phyloP scores from a whole-genome alignment of 2,113 vertebrate species.

The Neolamprologus cancellatus region DNA sequence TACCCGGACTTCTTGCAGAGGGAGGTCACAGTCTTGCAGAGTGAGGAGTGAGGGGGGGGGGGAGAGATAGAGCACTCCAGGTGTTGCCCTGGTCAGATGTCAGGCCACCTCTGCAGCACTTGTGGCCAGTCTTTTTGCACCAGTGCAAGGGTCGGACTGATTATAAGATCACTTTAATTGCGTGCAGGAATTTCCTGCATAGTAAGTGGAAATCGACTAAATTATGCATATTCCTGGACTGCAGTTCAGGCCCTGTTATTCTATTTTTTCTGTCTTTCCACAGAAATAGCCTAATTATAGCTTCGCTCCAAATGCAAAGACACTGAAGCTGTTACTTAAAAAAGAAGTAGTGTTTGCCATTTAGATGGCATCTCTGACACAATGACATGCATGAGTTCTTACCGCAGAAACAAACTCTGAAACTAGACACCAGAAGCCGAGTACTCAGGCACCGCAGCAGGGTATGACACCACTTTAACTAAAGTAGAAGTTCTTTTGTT shows the following conservation, averaged over 20 bases:
- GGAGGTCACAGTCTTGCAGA: neutral
- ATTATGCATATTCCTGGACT: neutral
- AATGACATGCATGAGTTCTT: neutral
- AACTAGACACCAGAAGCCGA: neutral
- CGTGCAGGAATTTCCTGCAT: neutral
- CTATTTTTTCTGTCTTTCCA: neutral
- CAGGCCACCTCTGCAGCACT: neutral
- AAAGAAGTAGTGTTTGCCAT: neutral
- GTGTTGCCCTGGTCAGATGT: neutral
- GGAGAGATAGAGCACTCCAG: neutral
- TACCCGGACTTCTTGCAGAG: fast-evolving
- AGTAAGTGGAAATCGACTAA: neutral
- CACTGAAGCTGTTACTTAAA: slow-evolving; percentile 5
- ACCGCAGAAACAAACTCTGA: slow-evolving; percentile 5
- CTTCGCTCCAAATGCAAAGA: slow-evolving; percentile 64
- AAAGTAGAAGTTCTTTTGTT: slow-evolving; percentile 49
- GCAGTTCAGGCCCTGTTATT: neutral
- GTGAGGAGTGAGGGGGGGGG: neutral
- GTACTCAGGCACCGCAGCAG: slow-evolving; percentile 4
- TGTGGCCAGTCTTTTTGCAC: neutral
- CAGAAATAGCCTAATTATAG: slow-evolving; percentile 77
- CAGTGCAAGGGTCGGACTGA: neutral
- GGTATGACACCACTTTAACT: slow-evolving; percentile 23
- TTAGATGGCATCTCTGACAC: neutral
- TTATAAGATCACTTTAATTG: neutral